These are phyloP conservation scores for Zaprionus ghesquierei DNA, from an alignment of 1,140 invertebrate species.

Conservation along the genomic window DNA sequence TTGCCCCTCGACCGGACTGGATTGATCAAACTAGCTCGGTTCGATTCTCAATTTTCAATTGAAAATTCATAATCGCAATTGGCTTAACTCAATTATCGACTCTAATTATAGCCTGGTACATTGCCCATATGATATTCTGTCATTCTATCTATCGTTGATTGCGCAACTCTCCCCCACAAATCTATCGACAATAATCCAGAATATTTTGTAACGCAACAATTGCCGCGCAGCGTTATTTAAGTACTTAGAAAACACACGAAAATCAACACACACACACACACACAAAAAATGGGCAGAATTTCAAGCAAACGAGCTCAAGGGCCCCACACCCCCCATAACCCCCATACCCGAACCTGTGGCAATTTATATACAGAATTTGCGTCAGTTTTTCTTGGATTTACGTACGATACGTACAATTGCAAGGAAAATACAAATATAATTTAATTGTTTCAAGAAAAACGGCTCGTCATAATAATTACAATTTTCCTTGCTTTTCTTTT, in stretches of 20 bases:
- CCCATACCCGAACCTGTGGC: slow-evolving; percentile 29
- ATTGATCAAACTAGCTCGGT: slow-evolving; percentile 23
- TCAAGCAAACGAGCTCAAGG: slow-evolving; percentile 17
- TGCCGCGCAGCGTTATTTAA: slow-evolving; percentile 37
- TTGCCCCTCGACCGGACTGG: not conserved
- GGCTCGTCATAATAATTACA: slow-evolving; percentile 45
- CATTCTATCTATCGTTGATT: slow-evolving; percentile 26
- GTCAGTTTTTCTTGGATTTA: slow-evolving; percentile 63
- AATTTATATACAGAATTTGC: slow-evolving; percentile 49
- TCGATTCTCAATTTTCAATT: too few relatives aligned
- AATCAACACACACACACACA: too few relatives aligned
- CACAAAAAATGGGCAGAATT: slow-evolving; percentile 22
- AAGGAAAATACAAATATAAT: slow-evolving; percentile 48
- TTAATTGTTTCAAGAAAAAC: slow-evolving; percentile 64
- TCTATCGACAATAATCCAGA: slow-evolving; percentile 25
- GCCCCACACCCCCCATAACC: not conserved
- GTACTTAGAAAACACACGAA: slow-evolving; percentile 21
- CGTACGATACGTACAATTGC: slow-evolving; percentile 50
- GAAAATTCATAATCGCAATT: slow-evolving; percentile 25
- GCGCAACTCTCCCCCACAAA: slow-evolving; percentile 31
- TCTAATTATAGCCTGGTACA: slow-evolving; percentile 30
- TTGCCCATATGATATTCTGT: slow-evolving; percentile 30
- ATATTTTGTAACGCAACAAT: slow-evolving; percentile 40
- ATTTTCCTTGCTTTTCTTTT: slow-evolving; percentile 27
- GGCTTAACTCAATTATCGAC: slow-evolving; percentile 36